These are phyloP conservation scores for Tragelaphus buxtoni DNA, from an alignment of 2,113 vertebrate genomes.

Conservation along the genomic window DNA sequence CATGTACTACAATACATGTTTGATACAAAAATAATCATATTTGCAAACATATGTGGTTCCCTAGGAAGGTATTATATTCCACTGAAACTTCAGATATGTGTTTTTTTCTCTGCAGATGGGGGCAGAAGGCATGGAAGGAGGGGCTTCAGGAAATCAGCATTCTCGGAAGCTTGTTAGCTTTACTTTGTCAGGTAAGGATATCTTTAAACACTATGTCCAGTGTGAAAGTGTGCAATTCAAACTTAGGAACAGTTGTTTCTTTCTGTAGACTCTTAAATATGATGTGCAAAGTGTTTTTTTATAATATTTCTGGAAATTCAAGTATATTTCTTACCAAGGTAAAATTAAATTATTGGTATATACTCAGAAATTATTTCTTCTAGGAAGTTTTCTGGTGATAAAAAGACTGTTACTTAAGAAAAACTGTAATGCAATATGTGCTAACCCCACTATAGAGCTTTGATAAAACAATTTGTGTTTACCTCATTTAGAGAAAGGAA, in stretches of 20 bases:
- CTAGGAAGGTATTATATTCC: neutral
- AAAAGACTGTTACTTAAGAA: neutral
- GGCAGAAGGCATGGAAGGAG: slow-evolving; percentile 88
- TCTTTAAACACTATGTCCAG: neutral
- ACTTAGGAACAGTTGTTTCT: neutral
- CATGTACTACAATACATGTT: neutral
- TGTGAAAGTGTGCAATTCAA: neutral
- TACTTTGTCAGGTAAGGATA: slow-evolving; percentile 90
- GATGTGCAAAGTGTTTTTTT: neutral
- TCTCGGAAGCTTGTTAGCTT: slow-evolving; percentile 95
- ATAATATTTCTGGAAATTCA: neutral
- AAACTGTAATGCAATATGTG: neutral
- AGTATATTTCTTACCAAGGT: neutral
- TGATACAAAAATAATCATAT: neutral
- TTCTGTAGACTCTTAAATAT: neutral
- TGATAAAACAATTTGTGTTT: slow-evolving; percentile 24
- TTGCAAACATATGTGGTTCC: neutral
- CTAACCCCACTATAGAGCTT: neutral
- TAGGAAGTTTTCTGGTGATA: neutral
- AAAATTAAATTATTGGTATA: slow-evolving; percentile 6
- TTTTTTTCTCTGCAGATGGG: slow-evolving; percentile 83
- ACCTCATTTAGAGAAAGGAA: slow-evolving; percentile 14
- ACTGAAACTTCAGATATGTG: neutral
- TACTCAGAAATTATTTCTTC: slow-evolving; percentile 1
- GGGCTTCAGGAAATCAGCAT: slow-evolving; percentile 89